Evolutionary conservation across 2,797 vertebrate species (phyloP), one percentile per base, ranked within the genome.

Genomic region (Ataeniobius toweri): DNA sequence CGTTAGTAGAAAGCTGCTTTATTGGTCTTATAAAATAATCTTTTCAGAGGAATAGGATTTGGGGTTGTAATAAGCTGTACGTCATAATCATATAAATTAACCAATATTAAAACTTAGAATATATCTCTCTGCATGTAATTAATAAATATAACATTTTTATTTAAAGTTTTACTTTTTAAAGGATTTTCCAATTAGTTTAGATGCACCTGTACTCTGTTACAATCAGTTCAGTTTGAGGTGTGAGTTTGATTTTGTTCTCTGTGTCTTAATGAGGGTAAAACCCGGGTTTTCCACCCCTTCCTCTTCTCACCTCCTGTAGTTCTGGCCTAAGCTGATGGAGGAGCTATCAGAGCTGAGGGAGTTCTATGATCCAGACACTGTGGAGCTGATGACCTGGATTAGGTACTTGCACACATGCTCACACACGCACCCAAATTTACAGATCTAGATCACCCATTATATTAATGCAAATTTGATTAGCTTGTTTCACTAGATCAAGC

Each of bases 321-420:
- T 98, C 93, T 98, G 96, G 97, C 97, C 97, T 63, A 97, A 96
- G 91, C 90, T 99, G 91, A 96, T 96, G 96, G 96, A 96, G 90
- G 98, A 99, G 91, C 87, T 99, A 26, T 97, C 97, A 56, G 98
- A 99, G 83, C 92, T 99, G 94, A 96, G 97, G 92, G 98, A 99
- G 92, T 99, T 99, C 95, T 98, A 97, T 86, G 98, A 99, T 94
- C 98, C 98, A 75, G 98, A 99, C 92, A 99, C 98, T 3, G 98
- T 99, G 95, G 98, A 98, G 94, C 96, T 99, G 93, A 99, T 99
- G 97, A 96, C 96, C 92, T 99, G 98, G 98, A 99, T 99, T 92
- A 99, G 97, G 98, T 99, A 97, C 82, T 76, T 58, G 58, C 80
- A 67, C 8, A 51, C 53, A 68, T 39, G 69, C 53, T 56, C 9